Conservation (phyloP, 2,113 vertebrate genomes). For the Grammomys surdaster region DNA sequence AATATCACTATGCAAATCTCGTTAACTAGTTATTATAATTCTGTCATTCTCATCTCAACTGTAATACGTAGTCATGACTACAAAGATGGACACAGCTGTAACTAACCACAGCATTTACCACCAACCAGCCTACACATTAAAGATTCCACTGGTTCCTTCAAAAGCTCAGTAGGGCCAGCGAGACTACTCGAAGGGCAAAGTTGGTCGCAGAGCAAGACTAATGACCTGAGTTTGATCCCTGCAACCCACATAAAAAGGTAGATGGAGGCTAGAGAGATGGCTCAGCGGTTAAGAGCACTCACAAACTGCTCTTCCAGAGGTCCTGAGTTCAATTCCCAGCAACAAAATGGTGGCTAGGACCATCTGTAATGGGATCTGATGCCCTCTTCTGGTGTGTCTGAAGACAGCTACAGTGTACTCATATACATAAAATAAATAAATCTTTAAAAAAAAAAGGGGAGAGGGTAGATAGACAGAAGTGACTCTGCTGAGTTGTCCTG, state of each 20-base stretch:
- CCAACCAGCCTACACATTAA: background rate
- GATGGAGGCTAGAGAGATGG: no score
- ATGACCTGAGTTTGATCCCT: background rate
- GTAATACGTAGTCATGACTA: background rate
- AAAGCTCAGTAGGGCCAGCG: background rate
- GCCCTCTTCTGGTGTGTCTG: no score
- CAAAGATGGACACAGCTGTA: background rate
- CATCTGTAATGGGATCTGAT: no score
- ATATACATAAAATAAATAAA: no score
- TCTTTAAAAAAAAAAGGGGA: no score
- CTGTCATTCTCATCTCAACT: background rate
- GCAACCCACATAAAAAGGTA: background rate
- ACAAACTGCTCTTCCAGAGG: no score
- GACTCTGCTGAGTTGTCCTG: background rate
- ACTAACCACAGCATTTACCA: background rate
- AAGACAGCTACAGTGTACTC: no score
- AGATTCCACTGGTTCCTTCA: background rate
- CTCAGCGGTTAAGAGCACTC: no score
- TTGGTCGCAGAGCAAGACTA: background rate
- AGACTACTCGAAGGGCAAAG: background rate
- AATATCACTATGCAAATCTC: background rate
- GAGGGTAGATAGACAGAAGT: background rate
- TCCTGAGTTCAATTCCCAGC: no score
- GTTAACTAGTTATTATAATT: conserved; percentile 10
- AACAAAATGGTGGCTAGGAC: no score